Evolutionary conservation across 2,888 invertebrate genomes (phyloP), one percentile per base, ranked within the genome.

Genomic region (Drosophila antonietae): DNA sequence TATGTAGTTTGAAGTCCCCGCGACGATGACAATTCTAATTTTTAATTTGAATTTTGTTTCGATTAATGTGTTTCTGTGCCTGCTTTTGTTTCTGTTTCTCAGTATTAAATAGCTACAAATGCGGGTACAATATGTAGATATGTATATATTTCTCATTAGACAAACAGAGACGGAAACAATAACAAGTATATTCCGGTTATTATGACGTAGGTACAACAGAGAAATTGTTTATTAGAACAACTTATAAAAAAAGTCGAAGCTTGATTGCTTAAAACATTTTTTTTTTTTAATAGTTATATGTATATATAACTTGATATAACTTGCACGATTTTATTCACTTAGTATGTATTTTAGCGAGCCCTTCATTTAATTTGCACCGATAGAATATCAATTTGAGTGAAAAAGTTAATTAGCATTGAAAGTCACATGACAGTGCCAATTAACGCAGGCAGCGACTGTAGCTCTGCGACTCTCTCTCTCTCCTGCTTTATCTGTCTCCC

Each of bases 371-470:
- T 70, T 70, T 23, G 52, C 66, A 74, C 47, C 37, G n/a, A 63
- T 59, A 46, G 33, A 62, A 53, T 59, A 64, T 76, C 33, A 75
- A 69, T 44, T 56, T 41, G 61, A n/a, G 12, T 46, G 53, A 65
- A 73, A 75, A 61, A 59, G 58, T 77, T 80, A 81, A 88, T 86
- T 83, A 88, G 72, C 76, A 73, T 75, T 66, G 57, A 58, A 73
- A 84, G 73, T 84, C 88, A 88, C 87, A 90, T 88, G 88, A 87
- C 79, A 47, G 33, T 37, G 66, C 23, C 75, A 76, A 76, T 78
- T 77, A 78, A 33, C 52, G 66, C 66, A 56, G 66, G 55, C 62
- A 64, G 60, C 63, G 55, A 80, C 81, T 77, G 80, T 79, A 69
- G 62, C 20, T 44, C 59, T 35, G 15, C 49, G 18, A 14, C 71